Evolutionary conservation across 2,113 vertebrate genomes (phyloP).

Genomic region (Lutjanus erythropterus): DNA sequence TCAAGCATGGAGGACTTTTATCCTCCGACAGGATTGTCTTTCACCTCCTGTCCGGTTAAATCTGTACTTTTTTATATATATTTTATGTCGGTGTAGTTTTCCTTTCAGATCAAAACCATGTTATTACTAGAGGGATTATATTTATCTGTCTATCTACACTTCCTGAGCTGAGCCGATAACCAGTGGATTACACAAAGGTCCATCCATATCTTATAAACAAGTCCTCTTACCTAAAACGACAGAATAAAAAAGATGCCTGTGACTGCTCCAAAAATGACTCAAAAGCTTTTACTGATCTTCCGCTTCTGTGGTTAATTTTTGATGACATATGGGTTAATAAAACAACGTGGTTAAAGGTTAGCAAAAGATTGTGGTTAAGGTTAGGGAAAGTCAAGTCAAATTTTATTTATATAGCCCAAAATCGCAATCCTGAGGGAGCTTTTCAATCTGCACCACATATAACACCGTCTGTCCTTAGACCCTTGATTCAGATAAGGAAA

Average conservation of each 20-base stretch:
- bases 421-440: too few species aligned
- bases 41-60: conserved; percentile 44
- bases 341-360: not conserved
- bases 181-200: conserved; percentile 65
- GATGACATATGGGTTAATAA: not conserved
- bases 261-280: not conserved
- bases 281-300: not conserved
- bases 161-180: conserved; percentile 54
- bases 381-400: too few species aligned
- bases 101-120: conserved; percentile 40
- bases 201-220: not conserved
- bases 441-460: too few species aligned
- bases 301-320: not conserved
- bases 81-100: conserved; percentile 39
- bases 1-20: conserved; percentile 36
- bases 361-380: not conserved
- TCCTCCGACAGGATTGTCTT: conserved; percentile 48
- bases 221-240: not conserved
- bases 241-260: not conserved
- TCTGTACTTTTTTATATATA: conserved; percentile 26
- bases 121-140: conserved; percentile 63
- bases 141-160: conserved; percentile 48
- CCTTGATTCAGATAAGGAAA: too few species aligned
- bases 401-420: too few species aligned
- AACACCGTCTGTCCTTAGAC: too few species aligned